Conservation (phyloP, 2,797 vertebrate species). For the Smutsia temminckii region DNA sequence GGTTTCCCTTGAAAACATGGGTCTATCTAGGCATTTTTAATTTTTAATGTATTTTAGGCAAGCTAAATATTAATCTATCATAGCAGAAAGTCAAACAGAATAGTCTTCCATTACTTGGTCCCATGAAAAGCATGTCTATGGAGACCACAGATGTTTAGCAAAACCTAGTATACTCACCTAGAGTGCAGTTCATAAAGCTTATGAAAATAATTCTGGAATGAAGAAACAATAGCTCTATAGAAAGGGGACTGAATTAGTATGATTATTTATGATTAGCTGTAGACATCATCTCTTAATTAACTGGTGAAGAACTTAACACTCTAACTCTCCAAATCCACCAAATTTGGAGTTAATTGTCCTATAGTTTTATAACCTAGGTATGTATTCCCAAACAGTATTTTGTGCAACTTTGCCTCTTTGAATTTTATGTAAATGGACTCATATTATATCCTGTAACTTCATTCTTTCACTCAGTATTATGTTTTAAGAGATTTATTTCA, state of each 20-base stretch:
- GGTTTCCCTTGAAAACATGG: background rate
- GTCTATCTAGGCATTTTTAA: background rate
- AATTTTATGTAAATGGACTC: background rate
- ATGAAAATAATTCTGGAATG: background rate
- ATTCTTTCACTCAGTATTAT: background rate
- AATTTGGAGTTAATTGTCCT: background rate
- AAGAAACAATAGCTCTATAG: background rate
- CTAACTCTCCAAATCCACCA: background rate
- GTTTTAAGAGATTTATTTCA: background rate
- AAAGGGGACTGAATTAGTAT: background rate
- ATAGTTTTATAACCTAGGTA: background rate
- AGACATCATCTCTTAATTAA: background rate
- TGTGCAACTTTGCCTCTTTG: background rate
- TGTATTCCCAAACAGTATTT: background rate
- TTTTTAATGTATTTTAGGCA: background rate
- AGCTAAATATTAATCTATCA: background rate
- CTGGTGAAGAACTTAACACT: background rate
- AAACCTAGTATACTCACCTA: background rate
- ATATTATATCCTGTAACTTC: background rate
- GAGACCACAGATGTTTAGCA: background rate
- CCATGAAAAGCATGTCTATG: background rate
- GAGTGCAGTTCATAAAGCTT: background rate
- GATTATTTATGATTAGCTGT: background rate
- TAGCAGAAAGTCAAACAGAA: background rate
- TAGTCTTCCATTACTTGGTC: background rate